phyloP scores from a whole-genome alignment of 2,888 invertebrate genomes.

The Synergus gifuensis region DNA sequence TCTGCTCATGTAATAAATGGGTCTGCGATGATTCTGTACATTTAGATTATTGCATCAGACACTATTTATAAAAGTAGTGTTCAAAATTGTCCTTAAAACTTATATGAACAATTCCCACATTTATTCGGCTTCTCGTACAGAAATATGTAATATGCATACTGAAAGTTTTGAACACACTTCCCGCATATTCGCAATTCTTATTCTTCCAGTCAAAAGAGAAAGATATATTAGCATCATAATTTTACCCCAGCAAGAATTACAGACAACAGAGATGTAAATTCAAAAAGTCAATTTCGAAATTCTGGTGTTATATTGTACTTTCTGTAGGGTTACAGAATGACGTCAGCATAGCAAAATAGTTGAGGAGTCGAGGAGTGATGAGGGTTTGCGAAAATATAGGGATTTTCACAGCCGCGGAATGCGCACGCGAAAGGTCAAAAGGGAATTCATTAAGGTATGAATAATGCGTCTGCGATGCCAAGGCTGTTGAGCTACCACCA shows the following conservation, averaged over 20 bases:
- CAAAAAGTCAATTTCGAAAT: neutral
- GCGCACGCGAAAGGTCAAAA: constrained; percentile 62
- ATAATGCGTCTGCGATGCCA: constrained; percentile 77
- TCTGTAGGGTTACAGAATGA: neutral
- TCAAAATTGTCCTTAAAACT: neutral
- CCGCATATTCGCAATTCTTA: too few species aligned
- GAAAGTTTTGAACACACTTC: too few species aligned
- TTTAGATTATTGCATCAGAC: neutral
- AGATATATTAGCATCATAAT: too few species aligned
- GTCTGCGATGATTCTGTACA: constrained; percentile 15
- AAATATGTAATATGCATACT: too few species aligned
- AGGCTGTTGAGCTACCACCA: constrained; percentile 71
- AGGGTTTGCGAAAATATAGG: constrained; percentile 52
- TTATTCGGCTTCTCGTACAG: too few species aligned
- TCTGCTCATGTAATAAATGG: constrained; percentile 34
- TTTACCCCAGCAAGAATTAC: too few species aligned
- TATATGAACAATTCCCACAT: neutral
- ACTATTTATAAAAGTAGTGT: neutral
- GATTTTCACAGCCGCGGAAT: constrained; percentile 55
- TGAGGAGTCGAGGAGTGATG: constrained; percentile 11
- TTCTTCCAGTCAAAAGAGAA: too few species aligned
- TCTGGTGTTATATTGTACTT: too few species aligned
- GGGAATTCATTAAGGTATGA: constrained; percentile 77
- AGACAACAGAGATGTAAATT: neutral
- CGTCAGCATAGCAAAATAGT: constrained; percentile 14